phyloP scores from a whole-genome alignment of 2,888 invertebrate genomes.

The Cephus spinipes region DNA sequence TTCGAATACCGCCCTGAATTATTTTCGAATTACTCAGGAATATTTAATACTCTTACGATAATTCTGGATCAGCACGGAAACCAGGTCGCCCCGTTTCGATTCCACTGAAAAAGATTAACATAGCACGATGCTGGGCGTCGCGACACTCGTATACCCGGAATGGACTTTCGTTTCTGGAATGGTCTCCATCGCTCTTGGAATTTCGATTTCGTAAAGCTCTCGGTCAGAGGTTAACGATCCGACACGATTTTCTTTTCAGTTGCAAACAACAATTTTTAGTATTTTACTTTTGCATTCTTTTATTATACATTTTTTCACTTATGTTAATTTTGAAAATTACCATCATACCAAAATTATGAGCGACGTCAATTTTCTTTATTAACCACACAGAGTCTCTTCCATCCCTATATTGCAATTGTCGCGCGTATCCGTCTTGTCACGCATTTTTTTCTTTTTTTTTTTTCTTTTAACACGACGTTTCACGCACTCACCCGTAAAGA shows the following conservation, averaged over 20 bases:
- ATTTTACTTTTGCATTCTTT: not conserved
- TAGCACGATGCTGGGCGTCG: not conserved
- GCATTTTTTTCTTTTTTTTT: not conserved
- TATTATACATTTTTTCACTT: not conserved
- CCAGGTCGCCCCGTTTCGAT: not conserved
- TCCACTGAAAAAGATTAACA: not conserved
- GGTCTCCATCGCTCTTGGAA: slow-evolving; percentile 10
- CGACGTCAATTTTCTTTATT: not conserved
- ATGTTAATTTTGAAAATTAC: not conserved
- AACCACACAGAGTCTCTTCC: not conserved
- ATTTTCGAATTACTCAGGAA: not conserved
- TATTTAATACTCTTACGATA: not conserved
- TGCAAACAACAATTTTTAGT: not conserved
- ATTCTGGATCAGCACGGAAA: not conserved
- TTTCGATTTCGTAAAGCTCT: slow-evolving; percentile 3
- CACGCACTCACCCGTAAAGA: not conserved
- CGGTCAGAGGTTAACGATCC: not conserved
- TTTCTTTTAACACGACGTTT: not conserved
- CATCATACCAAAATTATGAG: not conserved
- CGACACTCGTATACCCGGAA: not conserved
- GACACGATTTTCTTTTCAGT: not conserved
- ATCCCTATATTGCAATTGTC: not conserved
- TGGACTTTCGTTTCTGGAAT: slow-evolving; percentile 21
- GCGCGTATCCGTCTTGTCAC: not conserved
- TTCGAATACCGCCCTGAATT: not conserved